Percentiles rank a stretch among this genome's conserved stretches.
Evolutionary conservation across 37 sponge, comb jelly and placozoan genomes (phyloP).

Genomic region (Mnemiopsis leidyi): DNA sequence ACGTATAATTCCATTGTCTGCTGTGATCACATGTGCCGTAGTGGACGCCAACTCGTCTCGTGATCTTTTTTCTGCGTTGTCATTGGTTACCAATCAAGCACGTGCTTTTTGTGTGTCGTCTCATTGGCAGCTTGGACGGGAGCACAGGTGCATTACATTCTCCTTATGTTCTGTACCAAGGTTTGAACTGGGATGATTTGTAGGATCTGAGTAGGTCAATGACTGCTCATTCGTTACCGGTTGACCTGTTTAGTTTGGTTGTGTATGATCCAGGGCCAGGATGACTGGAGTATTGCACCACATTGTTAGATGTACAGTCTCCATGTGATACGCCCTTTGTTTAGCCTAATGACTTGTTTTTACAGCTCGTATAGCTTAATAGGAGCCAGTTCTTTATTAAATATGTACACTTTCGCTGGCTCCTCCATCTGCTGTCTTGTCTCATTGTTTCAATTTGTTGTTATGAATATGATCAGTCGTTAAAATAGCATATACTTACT

Average conservation of each 20-base stretch:
- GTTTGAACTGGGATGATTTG: background rate
- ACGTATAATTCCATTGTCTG: background rate
- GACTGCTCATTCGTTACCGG: background rate
- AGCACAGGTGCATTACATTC: background rate
- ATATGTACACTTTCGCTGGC: too few relatives aligned
- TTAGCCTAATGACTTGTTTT: background rate
- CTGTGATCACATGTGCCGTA: background rate
- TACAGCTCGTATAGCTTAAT: too few relatives aligned
- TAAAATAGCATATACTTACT: too few relatives aligned
- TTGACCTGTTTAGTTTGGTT: background rate
- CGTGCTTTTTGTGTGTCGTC: background rate
- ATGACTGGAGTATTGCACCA: background rate
- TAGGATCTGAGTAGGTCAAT: background rate
- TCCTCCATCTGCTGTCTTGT: too few relatives aligned
- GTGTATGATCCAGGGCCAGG: background rate
- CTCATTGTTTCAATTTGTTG: too few relatives aligned
- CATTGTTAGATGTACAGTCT: background rate
- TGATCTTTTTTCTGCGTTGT: background rate
- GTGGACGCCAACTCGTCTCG: background rate
- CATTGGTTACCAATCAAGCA: background rate
- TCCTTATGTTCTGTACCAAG: background rate
- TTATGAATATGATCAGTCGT: too few relatives aligned
- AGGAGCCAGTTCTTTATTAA: too few relatives aligned
- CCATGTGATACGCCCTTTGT: background rate
- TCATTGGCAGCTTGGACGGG: background rate